These are phyloP conservation scores for Astyanax mexicanus DNA, from an alignment of 2,797 vertebrate species.

Conservation along the genomic window DNA sequence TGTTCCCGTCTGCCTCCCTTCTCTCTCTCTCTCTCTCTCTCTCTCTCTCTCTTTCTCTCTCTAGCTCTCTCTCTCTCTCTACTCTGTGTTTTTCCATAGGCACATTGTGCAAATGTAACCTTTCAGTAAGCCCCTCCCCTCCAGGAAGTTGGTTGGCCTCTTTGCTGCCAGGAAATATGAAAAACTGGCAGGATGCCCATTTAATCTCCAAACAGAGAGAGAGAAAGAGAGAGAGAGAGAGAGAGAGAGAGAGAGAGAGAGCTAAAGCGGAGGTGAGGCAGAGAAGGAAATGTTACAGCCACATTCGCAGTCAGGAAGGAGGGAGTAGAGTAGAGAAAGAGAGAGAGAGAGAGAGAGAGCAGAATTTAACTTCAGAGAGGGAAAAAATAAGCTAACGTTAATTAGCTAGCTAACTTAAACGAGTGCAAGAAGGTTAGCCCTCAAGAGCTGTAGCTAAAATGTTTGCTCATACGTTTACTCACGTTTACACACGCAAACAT, in stretches of 20 bases:
- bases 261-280: conserved; percentile 49
- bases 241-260: conserved; percentile 63
- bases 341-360: conserved; percentile 59
- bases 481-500: conserved; percentile 20
- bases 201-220: conserved; percentile 82
- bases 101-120: conserved; percentile 95
- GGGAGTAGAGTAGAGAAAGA: conserved; percentile 64
- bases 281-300: conserved; percentile 75
- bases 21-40: conserved; percentile 49
- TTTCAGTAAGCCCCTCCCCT: conserved; percentile 86
- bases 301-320: conserved; percentile 66
- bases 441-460: conserved; percentile 37
- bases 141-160: conserved; percentile 85
- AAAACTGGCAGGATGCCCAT: conserved; percentile 90
- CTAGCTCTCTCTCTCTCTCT: conserved; percentile 49
- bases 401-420: conserved; percentile 67
- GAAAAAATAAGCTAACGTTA: conserved; percentile 60
- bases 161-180: conserved; percentile 88
- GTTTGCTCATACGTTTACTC: neutral
- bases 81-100: conserved; percentile 81
- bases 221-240: conserved; percentile 49
- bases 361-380: conserved; percentile 53
- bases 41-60: conserved; percentile 47
- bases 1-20: conserved; percentile 52
- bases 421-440: conserved; percentile 63